Conservation (phyloP, 2,113 vertebrate genomes). For the Xiphophorus maculatus region DNA sequence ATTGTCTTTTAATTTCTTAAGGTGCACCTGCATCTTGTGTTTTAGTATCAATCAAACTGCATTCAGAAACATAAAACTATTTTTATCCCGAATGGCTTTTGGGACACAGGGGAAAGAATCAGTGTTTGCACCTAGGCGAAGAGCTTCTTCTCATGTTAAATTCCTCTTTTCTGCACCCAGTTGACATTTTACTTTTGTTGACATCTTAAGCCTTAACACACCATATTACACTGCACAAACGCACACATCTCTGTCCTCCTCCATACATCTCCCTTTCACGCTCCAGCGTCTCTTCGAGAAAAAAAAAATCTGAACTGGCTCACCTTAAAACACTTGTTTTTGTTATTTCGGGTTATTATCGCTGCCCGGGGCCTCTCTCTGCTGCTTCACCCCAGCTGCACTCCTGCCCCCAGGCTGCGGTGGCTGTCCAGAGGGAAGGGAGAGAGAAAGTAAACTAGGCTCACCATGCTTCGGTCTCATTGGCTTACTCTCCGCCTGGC, state of each 20-base stretch:
- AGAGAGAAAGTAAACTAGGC: constrained; percentile 64
- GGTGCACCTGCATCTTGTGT: neutral
- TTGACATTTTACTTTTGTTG: neutral
- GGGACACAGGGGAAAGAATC: neutral
- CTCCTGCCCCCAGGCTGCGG: constrained; percentile 59
- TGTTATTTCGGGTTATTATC: constrained; percentile 40
- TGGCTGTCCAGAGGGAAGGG: constrained; percentile 47
- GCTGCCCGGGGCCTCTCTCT: constrained; percentile 24
- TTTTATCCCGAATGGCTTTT: neutral
- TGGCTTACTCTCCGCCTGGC: constrained; percentile 67
- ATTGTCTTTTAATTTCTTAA: neutral
- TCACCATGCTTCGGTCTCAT: constrained; percentile 61
- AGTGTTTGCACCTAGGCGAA: neutral
- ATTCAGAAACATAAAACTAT: neutral
- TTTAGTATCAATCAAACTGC: no score
- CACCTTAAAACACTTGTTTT: constrained; percentile 20
- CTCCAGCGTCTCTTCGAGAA: neutral
- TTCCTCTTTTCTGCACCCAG: constrained; percentile 1
- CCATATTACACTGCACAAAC: neutral
- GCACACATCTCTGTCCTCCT: neutral
- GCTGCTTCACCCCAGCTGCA: constrained; percentile 69
- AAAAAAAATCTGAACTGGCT: constrained; percentile 2
- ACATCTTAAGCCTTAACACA: neutral
- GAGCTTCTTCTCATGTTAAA: neutral
- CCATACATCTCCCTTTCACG: neutral